Conservation (phyloP, 2,888 invertebrate genomes). For the Cyaniris semiargus region DNA sequence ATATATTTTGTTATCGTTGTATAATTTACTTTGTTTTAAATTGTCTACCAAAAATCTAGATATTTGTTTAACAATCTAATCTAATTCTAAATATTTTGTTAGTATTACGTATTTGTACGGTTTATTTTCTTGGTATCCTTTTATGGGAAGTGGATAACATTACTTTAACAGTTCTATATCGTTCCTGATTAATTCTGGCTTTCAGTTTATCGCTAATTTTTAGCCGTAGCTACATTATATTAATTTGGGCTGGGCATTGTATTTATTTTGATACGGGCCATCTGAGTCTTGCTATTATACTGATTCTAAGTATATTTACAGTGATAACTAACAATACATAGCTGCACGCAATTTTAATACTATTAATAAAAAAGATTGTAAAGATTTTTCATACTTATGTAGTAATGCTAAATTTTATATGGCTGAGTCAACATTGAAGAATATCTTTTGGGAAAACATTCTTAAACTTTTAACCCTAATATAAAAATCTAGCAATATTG, state of each 20-base stretch:
- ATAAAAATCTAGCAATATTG: too few species aligned
- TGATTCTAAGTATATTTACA: neutral
- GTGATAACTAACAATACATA: neutral
- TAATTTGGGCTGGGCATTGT: too few species aligned
- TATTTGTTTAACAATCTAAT: neutral
- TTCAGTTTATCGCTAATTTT: neutral
- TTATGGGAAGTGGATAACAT: too few species aligned
- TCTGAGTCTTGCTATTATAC: neutral
- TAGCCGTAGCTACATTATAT: neutral
- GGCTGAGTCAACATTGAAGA: neutral
- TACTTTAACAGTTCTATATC: neutral
- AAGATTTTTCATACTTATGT: neutral
- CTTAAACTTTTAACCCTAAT: too few species aligned
- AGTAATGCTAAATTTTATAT: neutral
- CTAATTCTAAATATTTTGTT: neutral
- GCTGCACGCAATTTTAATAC: neutral
- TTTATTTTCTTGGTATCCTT: neutral
- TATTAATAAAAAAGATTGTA: neutral
- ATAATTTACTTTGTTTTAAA: neutral
- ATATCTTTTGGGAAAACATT: neutral
- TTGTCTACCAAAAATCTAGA: too few species aligned
- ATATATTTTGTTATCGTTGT: neutral
- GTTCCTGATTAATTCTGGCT: too few species aligned
- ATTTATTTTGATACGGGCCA: neutral
- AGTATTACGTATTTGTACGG: slow-evolving; percentile 3